Evolutionary conservation across 1,140 invertebrate species (phyloP), one percentile per base, ranked within the genome.

Genomic region (Bombus polaris): DNA sequence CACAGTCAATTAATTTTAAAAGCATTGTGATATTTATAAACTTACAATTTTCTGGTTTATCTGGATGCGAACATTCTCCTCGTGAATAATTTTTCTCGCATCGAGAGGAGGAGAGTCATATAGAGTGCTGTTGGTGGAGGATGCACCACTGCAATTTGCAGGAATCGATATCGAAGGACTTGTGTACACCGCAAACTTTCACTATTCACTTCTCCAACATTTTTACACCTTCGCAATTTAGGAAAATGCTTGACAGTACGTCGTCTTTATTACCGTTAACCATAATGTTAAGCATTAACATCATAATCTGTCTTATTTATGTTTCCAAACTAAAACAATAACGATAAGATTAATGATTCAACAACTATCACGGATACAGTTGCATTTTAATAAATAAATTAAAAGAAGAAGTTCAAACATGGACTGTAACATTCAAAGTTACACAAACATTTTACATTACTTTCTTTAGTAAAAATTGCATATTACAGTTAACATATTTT

Each of bases 161-260:
- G 71, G 62, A 90, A 90, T 90, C 89, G 86, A 90, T 90, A 90
- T 83, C 81, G 70, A 72, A 81, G 80, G 70, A 78, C 81, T 86
- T 80, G 47, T 22, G 47, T 53, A 53, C 68, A 83, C 80, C 65
- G 57, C 28, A 25, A 42, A 74, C 62, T 68, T 74, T 74, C 77
- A 57, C 71, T 74, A 39, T 32, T 35, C 25, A n/a, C 32, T 47
- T 35, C 28, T 39, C 44, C 12, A 42, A 39, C 2, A 81, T n/a
- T 68, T 32, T 3, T 22, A 35, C 83, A 74, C 73, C 32, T 42
- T 81, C n/a, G 28, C 4, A 10, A 22, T 70, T 35, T n/a, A 37
- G 15, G 22, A 66, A 42, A 37, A 10, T 59, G 15, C 12, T 18
- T 44, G n/a, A 71, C 39, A 47, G 22, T 22, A 22, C 18, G 3